Conservation (phyloP, 2,888 invertebrate genomes). For the Lochmaea capreae region DNA sequence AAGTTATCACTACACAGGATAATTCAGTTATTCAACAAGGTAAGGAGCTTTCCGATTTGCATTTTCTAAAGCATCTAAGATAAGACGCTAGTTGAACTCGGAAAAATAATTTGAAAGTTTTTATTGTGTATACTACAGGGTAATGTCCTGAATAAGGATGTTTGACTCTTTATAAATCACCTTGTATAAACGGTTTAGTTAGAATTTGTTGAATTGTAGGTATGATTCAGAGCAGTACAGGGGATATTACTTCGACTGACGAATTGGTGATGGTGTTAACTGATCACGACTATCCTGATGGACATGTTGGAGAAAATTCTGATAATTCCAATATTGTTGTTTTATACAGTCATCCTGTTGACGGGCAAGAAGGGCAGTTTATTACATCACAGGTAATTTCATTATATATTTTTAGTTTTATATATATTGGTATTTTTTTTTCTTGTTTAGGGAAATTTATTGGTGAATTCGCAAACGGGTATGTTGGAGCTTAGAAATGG, state of each 20-base stretch:
- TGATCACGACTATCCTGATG: conserved; percentile 69
- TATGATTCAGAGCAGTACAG: conserved; percentile 60
- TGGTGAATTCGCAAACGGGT: conserved; percentile 64
- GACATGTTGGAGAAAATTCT: conserved; percentile 56
- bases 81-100: too few species aligned
- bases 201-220: conserved; percentile 58
- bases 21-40: conserved; percentile 57
- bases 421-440: conserved; percentile 16
- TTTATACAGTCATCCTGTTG: conserved; percentile 72
- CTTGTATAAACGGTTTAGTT: conserved; percentile 5
- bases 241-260: conserved; percentile 68
- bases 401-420: too few species aligned
- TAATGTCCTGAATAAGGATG: too few species aligned
- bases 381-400: conserved; percentile 62
- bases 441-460: conserved; percentile 60
- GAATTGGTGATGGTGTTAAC: conserved; percentile 75
- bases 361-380: conserved; percentile 70
- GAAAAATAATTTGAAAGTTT: too few species aligned
- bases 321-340: conserved; percentile 75
- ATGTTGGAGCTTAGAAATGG: conserved; percentile 61
- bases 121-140: too few species aligned
- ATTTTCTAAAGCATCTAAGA: too few species aligned
- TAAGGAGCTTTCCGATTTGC: conserved; percentile 40
- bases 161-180: too few species aligned
- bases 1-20: conserved; percentile 52